Evolutionary conservation across 1,140 invertebrate species (phyloP).

Genomic region (Neotoxoptera formosana): DNA sequence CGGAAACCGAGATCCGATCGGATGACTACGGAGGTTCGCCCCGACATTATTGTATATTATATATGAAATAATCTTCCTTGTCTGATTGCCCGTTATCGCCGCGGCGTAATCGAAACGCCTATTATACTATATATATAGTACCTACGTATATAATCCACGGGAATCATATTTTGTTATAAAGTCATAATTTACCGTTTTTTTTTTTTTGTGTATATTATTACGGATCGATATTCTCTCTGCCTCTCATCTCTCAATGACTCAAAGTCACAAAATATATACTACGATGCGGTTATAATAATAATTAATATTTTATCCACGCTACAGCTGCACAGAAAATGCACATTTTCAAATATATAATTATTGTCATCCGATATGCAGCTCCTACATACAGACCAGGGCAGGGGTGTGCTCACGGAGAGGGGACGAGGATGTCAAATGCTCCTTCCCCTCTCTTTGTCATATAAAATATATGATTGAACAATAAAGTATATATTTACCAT

Average conservation of each 20-base stretch:
- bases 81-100: neutral
- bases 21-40: neutral
- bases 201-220: neutral
- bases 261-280: neutral
- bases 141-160: neutral
- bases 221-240: neutral
- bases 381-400: no score
- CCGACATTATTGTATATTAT: neutral
- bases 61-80: neutral
- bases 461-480: no score
- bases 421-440: no score
- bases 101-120: neutral
- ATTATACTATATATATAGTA: neutral
- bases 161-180: neutral
- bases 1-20: conserved; percentile 46
- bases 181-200: neutral
- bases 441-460: no score
- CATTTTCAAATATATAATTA: no score
- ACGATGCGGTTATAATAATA: neutral
- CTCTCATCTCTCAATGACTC: neutral
- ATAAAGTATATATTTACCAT: no score
- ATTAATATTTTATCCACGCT: neutral
- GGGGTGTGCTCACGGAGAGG: no score
- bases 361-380: no score
- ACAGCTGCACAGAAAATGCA: neutral